These are phyloP conservation scores for Syngnathus floridae DNA, from an alignment of 2,113 vertebrate genomes.

Conservation along the genomic window DNA sequence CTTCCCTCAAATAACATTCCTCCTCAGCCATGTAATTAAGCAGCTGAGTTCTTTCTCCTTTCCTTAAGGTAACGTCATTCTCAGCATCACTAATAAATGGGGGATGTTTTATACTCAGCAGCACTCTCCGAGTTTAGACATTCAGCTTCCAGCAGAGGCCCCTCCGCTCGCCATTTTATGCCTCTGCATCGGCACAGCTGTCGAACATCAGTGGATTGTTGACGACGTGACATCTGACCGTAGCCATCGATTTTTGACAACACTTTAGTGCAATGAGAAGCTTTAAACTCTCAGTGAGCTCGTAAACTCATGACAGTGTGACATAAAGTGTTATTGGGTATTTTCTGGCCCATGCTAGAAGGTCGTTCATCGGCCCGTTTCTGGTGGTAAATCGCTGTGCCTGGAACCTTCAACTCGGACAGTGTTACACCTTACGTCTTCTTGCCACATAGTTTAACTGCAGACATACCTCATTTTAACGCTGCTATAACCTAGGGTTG, in stretches of 20 bases:
- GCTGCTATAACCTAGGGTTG: background rate
- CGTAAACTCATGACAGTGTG: background rate
- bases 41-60: slow-evolving; percentile 31
- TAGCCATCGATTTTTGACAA: background rate
- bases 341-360: background rate
- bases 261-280: background rate
- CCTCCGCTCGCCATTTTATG: slow-evolving; percentile 28
- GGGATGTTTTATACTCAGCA: slow-evolving; percentile 29
- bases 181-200: background rate
- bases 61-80: slow-evolving; percentile 45
- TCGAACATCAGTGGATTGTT: background rate
- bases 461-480: background rate
- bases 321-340: slow-evolving; percentile 3
- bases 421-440: background rate
- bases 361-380: background rate
- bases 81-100: slow-evolving; percentile 61
- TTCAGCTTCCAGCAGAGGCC: slow-evolving; percentile 41
- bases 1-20: background rate
- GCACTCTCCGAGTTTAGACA: slow-evolving; percentile 61
- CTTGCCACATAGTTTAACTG: background rate
- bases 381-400: background rate
- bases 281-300: background rate
- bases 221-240: background rate
- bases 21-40: slow-evolving; percentile 15
- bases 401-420: background rate